phyloP scores from a whole-genome alignment of 2,113 vertebrate species.

The Rhynchopsitta pachyrhyncha region DNA sequence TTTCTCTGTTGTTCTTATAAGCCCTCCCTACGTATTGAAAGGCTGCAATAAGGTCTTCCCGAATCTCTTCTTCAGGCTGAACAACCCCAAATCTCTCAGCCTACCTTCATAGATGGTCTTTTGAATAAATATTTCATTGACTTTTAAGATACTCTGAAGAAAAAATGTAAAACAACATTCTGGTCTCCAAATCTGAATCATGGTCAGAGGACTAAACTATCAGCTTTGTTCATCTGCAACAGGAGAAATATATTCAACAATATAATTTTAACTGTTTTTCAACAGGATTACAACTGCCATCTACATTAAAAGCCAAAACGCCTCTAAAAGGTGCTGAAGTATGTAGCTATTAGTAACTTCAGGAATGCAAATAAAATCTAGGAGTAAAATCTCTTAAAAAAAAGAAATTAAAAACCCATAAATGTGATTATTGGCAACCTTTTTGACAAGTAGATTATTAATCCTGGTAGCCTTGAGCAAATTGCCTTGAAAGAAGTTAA shows the following conservation, averaged over 20 bases:
- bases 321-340: neutral
- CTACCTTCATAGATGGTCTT: neutral
- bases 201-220: neutral
- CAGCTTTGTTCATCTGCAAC: neutral
- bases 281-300: neutral
- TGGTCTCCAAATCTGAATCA: neutral
- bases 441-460: neutral
- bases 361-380: neutral
- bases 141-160: neutral
- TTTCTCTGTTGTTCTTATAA: neutral
- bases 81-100: neutral
- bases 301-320: neutral
- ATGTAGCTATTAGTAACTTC: neutral
- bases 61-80: neutral
- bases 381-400: neutral
- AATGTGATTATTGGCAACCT: neutral
- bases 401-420: neutral
- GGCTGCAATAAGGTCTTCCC: neutral
- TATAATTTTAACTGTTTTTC: neutral
- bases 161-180: neutral
- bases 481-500: neutral
- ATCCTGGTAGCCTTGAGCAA: neutral
- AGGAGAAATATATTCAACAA: neutral
- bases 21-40: neutral
- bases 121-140: neutral